Base-by-base conservation (phyloP, 2,113 vertebrate genomes). In the Dinomys branickii region DNA sequence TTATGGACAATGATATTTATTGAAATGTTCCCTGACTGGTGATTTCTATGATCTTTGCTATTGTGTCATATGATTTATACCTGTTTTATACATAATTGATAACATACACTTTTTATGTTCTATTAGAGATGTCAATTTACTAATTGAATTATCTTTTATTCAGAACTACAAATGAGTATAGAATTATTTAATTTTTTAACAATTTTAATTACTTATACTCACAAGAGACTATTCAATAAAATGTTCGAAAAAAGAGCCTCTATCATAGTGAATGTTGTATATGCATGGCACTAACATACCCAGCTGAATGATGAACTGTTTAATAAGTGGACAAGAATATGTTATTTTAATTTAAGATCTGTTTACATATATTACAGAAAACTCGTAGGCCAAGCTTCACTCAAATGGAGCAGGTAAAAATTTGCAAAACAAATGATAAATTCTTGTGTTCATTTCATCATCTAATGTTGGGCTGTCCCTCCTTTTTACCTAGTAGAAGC, bases 121-220 rank as follows among this genome's bases (percentile, higher is more conserved):
- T 50, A 41, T 19, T 91, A 63, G 4, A 63, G 12, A 78, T 92
- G 67, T 30, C 85, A 94, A 91, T 54, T 65, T 65, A 13, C 28
- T 67, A 50, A 3, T 58, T 84, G 16, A 95, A 58, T 78, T 19
- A 71, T 9, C 24, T 87, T 88, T 90, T 41, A 75, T 69, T 41
- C 50, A 91, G 41, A 90, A 56, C 10, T 52, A 65, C 10, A 85
- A 30, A 17, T 54, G 58, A 71, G 88, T 24, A 35, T 67, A 83
- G 47, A 95, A 75, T 86, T 77, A 8, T 90, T 38, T 84, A 95
- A 28, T 95, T 95, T 20, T 88, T 96, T 44, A 86, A 85, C 67
- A 54, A 78, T 75, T 97, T 69, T 84, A 90, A 54, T 63, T 10
- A 88, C 22, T 84, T 83, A 24, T 88, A 12, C 20, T 93, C 47